Evolutionary conservation across 2,113 vertebrate species (phyloP), one percentile per base, ranked within the genome.

Genomic region (Microtus pennsylvanicus): DNA sequence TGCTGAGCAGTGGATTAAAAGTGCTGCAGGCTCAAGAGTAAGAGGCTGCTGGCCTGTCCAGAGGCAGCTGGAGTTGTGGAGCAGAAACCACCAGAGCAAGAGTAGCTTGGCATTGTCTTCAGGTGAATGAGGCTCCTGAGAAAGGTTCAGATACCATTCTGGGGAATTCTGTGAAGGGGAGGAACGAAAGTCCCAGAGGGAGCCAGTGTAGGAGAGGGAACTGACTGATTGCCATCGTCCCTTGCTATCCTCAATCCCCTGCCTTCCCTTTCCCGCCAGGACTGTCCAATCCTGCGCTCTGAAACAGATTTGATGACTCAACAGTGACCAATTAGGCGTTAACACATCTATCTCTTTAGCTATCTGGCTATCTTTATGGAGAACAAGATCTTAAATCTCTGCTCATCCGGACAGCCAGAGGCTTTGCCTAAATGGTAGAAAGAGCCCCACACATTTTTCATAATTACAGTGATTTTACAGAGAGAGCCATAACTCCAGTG

Each of bases 351-450:
- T 98, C 97, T 98, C 96, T 90, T 83, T 80, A 50, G 82, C 93
- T 97, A 98, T 98, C 98, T 97, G 83, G 91, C 83, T 87, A 97
- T 97, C 98, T 98, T 97, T 97, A 98, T 97, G 96, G 96, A 97
- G 97, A 97, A 97, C 96, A 98, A 90, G 96, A 97, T 97, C 96
- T 97, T 98, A 98, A 98, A 98, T 98, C 97, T 98, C 93, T 95
- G 91, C 61, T 97, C 92, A 69, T 92, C 45, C 0, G 90, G 96
- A 96, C 95, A 97, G 97, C 96, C 94, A 96, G 97, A 97, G 97
- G 97, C 95, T 98, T 96, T 95, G 96, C 93, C 97, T 97, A 97
- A 97, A 97, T 0, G 83, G 89, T 94, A 91, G 97, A 97, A 97
- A 96, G 91, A 97, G 94, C 93, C 1, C 0, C 90, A 95, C 97